phyloP scores from a whole-genome alignment of 1,140 invertebrate species.

The Babylonia areolata region DNA sequence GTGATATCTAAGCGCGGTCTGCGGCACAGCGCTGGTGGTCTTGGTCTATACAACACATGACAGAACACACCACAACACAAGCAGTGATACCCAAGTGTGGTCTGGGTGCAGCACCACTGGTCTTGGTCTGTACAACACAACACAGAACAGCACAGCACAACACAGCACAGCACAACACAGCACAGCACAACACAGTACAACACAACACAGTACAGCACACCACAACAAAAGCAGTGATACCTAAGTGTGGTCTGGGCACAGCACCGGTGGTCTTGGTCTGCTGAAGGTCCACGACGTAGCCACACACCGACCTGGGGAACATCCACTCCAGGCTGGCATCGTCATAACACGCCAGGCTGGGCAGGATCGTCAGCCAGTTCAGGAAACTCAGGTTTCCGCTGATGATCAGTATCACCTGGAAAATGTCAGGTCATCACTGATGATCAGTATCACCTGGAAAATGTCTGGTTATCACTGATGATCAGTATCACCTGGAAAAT shows the following conservation, averaged over 20 bases:
- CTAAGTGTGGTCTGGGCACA: constrained; percentile 6
- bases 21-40: not conserved
- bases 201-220: no score
- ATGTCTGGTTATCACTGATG: no score
- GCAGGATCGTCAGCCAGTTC: constrained; percentile 78
- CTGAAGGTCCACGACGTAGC: not conserved
- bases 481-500: no score
- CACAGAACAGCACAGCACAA: no score
- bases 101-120: not conserved
- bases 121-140: not conserved
- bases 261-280: not conserved
- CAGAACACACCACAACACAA: not conserved
- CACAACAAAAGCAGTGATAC: no score
- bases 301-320: constrained; percentile 54
- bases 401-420: constrained; percentile 75
- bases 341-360: constrained; percentile 76
- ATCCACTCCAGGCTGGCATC: constrained; percentile 71
- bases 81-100: not conserved
- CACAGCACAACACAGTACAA: no score
- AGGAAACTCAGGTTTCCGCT: constrained; percentile 78
- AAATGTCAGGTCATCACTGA: not conserved
- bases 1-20: not conserved
- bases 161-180: not conserved
- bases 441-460: no score
- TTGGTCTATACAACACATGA: not conserved